phyloP scores from a whole-genome alignment of 2,113 vertebrate species.

The Mionectes macconnelli region DNA sequence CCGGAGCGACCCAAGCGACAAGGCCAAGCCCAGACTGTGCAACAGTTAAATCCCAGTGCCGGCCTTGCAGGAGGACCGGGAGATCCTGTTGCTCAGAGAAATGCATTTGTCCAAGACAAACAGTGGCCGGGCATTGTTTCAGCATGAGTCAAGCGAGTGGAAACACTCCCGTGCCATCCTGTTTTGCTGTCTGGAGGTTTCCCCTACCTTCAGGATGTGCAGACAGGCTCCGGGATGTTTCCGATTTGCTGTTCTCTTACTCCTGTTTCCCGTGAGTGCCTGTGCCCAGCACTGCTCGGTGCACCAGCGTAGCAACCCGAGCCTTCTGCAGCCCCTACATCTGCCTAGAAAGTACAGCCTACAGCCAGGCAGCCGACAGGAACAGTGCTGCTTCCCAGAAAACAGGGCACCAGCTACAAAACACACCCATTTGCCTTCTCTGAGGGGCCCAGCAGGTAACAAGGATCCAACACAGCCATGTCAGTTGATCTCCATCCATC shows the following conservation, averaged over 20 bases:
- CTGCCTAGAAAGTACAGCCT: background rate
- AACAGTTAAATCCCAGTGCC: constrained; percentile 13
- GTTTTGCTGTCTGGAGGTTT: constrained; percentile 66
- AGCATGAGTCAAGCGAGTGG: constrained; percentile 50
- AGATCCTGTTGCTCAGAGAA: constrained; percentile 54
- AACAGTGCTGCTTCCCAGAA: background rate
- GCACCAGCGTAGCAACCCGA: background rate
- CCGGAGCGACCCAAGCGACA: background rate
- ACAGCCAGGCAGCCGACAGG: background rate
- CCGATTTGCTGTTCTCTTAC: constrained; percentile 15
- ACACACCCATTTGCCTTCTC: background rate
- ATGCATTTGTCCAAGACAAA: constrained; percentile 53
- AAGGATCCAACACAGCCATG: background rate
- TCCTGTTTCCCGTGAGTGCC: background rate
- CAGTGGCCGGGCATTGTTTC: constrained; percentile 60
- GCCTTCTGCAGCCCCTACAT: background rate
- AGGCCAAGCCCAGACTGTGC: background rate
- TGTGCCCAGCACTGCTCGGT: background rate
- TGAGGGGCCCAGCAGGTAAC: background rate
- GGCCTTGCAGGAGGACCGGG: background rate
- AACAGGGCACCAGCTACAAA: background rate
- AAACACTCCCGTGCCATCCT: constrained; percentile 60
- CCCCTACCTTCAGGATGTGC: constrained; percentile 55
- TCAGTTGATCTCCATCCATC: background rate
- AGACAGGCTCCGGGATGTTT: background rate